These are phyloP conservation scores for Anneissia japonica DNA, from an alignment of 35 echinoderm and acorn worm species.

Conservation along the genomic window DNA sequence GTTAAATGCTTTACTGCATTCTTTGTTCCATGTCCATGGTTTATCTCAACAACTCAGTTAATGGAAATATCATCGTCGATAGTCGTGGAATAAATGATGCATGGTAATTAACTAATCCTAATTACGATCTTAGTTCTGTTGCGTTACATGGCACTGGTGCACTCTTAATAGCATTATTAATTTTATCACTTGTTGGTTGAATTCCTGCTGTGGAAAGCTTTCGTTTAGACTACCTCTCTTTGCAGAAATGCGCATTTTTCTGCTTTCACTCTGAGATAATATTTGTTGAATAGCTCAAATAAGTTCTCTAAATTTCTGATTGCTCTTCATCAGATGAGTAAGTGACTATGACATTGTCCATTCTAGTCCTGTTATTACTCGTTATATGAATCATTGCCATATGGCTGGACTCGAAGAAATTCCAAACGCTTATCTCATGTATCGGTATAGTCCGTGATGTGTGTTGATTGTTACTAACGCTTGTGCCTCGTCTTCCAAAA, in stretches of 20 bases:
- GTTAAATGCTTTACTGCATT: background rate
- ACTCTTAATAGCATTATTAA: constrained; percentile 35
- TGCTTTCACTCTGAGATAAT: constrained; percentile 31
- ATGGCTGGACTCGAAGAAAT: constrained; percentile 52
- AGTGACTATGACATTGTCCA: constrained; percentile 63
- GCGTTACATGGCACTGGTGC: constrained; percentile 27
- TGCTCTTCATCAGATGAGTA: constrained; percentile 41
- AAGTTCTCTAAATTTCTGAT: constrained; percentile 26
- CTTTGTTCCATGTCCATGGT: background rate
- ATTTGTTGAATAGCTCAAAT: constrained; percentile 23
- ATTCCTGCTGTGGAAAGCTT: constrained; percentile 30
- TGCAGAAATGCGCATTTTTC: constrained; percentile 42
- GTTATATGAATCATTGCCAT: constrained; percentile 48
- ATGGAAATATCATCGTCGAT: constrained; percentile 11
- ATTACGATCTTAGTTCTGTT: constrained; percentile 37
- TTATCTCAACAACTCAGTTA: constrained; percentile 5
- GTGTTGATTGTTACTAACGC: constrained; percentile 59
- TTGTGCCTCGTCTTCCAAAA: constrained; percentile 41
- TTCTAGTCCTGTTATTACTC: constrained; percentile 39
- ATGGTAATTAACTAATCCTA: constrained; percentile 33
- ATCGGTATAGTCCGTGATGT: constrained; percentile 48
- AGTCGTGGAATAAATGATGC: constrained; percentile 14
- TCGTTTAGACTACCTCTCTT: constrained; percentile 31
- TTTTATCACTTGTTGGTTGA: constrained; percentile 31
- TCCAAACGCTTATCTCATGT: constrained; percentile 58